These are phyloP conservation scores for Alligator mississippiensis DNA, from an alignment of 2,113 vertebrate species.

Conservation along the genomic window DNA sequence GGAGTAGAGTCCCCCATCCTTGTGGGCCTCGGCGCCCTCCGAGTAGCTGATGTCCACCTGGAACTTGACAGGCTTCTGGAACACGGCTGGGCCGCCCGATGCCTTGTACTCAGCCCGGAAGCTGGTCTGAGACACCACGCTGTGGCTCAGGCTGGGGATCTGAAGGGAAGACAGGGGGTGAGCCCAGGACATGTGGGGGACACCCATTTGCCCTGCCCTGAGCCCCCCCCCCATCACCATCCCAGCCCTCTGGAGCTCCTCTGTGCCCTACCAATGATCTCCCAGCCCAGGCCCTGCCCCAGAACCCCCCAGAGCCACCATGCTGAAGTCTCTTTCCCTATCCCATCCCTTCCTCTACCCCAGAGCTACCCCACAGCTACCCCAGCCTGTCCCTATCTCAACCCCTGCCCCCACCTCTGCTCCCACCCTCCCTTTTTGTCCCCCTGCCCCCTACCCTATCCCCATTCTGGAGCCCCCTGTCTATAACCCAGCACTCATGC, in stretches of 20 bases:
- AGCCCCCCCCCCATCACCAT: background rate
- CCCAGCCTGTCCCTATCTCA: background rate
- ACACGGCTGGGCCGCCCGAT: constrained; percentile 91
- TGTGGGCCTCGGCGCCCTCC: constrained; percentile 85
- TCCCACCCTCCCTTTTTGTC: background rate
- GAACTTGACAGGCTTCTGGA: constrained; percentile 95
- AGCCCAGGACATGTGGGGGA: too few relatives aligned
- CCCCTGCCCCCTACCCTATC: background rate
- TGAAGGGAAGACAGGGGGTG: constrained; percentile 54
- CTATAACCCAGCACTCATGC: too few relatives aligned
- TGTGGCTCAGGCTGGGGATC: constrained; percentile 96
- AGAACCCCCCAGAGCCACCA: too few relatives aligned
- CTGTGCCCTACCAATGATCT: too few relatives aligned
- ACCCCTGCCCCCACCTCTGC: background rate
- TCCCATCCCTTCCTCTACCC: background rate
- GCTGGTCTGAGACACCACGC: constrained; percentile 93
- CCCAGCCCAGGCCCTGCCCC: background rate
- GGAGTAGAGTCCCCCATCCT: constrained; percentile 89
- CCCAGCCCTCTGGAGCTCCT: background rate
- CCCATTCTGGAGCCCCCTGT: too few relatives aligned
- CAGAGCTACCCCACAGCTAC: background rate
- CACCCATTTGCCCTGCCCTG: background rate
- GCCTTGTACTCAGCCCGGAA: constrained; percentile 94
- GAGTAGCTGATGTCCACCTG: constrained; percentile 95
- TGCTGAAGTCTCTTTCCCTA: too few relatives aligned